Evolutionary conservation across 2,113 vertebrate species (phyloP).

Genomic region (Oophaga pumilio): DNA sequence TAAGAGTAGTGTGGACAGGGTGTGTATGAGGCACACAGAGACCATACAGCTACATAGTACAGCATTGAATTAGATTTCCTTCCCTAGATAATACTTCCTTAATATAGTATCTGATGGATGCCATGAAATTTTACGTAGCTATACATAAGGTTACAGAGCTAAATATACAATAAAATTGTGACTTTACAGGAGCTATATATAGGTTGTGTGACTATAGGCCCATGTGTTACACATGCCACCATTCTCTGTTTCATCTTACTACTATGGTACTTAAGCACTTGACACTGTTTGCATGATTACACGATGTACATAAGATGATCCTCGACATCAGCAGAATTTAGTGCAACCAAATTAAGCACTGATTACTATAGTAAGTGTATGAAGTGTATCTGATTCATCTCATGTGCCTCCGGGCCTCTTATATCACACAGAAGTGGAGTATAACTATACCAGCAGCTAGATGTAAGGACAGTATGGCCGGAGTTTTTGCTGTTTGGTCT

Average conservation of each 20-base stretch:
- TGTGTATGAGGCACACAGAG: no score
- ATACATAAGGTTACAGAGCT: not conserved
- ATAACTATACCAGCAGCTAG: not conserved
- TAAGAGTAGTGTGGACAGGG: no score
- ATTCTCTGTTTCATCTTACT: not conserved
- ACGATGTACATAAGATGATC: not conserved
- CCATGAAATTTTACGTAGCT: not conserved
- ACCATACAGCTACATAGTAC: no score
- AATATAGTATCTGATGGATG: no score
- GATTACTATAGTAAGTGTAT: not conserved
- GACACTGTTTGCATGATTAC: not conserved
- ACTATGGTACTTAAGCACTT: not conserved
- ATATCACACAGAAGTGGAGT: not conserved
- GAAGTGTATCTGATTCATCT: not conserved
- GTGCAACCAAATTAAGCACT: not conserved
- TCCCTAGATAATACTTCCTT: no score
- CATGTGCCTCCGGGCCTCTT: not conserved
- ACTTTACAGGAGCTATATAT: not conserved
- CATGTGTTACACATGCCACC: not conserved
- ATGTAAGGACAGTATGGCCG: not conserved
- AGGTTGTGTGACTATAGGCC: not conserved
- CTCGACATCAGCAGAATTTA: not conserved
- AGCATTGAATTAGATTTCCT: no score
- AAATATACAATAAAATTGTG: not conserved
- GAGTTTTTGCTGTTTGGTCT: not conserved